Conservation (phyloP, 2,888 invertebrate species). For the Tipula lateralis region DNA sequence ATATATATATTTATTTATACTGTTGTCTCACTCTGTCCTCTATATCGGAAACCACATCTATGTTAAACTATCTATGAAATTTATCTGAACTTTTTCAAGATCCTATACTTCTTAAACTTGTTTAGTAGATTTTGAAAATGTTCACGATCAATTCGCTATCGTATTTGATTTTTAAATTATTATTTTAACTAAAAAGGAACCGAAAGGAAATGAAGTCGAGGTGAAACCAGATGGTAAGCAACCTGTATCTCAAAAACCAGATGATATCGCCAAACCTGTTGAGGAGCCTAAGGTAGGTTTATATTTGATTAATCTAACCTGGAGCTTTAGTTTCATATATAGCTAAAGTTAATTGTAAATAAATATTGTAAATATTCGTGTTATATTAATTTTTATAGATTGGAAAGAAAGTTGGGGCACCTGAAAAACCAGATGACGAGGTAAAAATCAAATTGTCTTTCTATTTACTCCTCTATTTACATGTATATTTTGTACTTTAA, state of each 20-base stretch:
- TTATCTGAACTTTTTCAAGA: too few relatives aligned
- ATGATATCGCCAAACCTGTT: not conserved
- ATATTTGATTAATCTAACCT: not conserved
- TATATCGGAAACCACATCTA: too few relatives aligned
- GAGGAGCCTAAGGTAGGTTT: not conserved
- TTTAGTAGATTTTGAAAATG: not conserved
- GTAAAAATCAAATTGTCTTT: not conserved
- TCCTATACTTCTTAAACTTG: not conserved
- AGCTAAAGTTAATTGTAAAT: not conserved
- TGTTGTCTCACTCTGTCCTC: too few relatives aligned
- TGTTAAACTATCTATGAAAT: too few relatives aligned
- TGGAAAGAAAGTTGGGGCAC: slow-evolving; percentile 25
- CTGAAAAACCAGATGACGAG: slow-evolving; percentile 32
- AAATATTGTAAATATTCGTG: not conserved
- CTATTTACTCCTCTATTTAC: not conserved
- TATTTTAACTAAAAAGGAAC: not conserved
- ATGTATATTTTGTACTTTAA: not conserved
- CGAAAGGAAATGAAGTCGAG: not conserved
- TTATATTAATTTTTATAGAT: slow-evolving; percentile 7
- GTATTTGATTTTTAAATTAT: not conserved
- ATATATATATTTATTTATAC: too few relatives aligned
- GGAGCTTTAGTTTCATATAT: not conserved
- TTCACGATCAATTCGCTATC: too few relatives aligned
- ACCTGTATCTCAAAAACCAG: not conserved
- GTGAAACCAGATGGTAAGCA: not conserved